Evolutionary conservation across 2,113 vertebrate species (phyloP).

Genomic region (Candoia aspera): DNA sequence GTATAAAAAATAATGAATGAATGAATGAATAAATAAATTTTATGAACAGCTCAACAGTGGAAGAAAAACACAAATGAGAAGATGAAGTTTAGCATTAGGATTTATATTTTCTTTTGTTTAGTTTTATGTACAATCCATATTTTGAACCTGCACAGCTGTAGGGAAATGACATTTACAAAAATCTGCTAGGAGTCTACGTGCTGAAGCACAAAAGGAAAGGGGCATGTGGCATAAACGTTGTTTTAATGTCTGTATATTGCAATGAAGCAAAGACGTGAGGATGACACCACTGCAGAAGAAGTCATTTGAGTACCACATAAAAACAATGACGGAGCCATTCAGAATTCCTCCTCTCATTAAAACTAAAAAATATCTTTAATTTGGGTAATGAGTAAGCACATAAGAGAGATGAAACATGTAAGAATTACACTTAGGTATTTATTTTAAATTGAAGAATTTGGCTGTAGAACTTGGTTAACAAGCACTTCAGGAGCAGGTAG

Average conservation of each 20-base stretch:
- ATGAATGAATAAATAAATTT: no score
- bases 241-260: not conserved
- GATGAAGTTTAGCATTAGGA: not conserved
- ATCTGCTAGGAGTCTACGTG: not conserved
- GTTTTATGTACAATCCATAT: not conserved
- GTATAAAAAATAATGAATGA: no score
- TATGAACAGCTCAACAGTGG: not conserved
- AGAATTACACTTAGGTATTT: not conserved
- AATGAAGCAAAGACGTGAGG: not conserved
- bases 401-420: not conserved
- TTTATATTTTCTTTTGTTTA: not conserved
- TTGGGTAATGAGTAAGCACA: not conserved
- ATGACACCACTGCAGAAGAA: not conserved
- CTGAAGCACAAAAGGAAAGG: not conserved
- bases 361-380: not conserved
- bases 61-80: not conserved
- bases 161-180: slow-evolving; percentile 17
- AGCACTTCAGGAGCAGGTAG: no score
- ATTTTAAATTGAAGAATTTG: not conserved
- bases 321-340: not conserved
- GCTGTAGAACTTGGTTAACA: not conserved
- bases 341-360: not conserved
- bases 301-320: not conserved
- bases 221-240: not conserved
- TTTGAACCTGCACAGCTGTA: not conserved